phyloP scores from a whole-genome alignment of 92 coral and sea anemone genomes.

The Isaurus tuberculatus region DNA sequence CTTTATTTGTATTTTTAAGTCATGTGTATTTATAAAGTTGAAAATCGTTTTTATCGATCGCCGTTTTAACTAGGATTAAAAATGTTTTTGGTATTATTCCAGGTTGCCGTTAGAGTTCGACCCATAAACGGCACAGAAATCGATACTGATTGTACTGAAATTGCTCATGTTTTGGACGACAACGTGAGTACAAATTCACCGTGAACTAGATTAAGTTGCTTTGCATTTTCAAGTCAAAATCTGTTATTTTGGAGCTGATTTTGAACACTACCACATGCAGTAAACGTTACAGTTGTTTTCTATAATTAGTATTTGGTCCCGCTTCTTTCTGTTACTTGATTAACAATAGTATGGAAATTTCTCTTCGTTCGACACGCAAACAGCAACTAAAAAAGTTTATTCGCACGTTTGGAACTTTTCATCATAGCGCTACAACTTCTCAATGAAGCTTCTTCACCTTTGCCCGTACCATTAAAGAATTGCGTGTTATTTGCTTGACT shows the following conservation, averaged over 20 bases:
- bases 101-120: conserved; percentile 46
- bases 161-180: conserved; percentile 45
- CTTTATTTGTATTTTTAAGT: neutral
- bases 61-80: neutral
- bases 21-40: neutral
- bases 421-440: no score
- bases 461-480: no score
- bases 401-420: no score
- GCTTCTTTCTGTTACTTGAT: no score
- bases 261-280: no score
- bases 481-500: no score
- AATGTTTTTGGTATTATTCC: conserved; percentile 6
- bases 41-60: neutral
- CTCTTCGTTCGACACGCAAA: no score
- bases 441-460: no score
- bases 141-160: conserved; percentile 37
- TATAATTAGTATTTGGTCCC: no score
- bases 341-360: no score
- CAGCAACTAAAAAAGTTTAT: no score
- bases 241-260: neutral
- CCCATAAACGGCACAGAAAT: conserved; percentile 38
- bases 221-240: neutral
- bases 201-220: neutral
- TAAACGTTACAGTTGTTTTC: no score
- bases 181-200: conserved; percentile 6